These are phyloP conservation scores for Chironomus tepperi DNA, from an alignment of 1,140 invertebrate species.

Conservation along the genomic window DNA sequence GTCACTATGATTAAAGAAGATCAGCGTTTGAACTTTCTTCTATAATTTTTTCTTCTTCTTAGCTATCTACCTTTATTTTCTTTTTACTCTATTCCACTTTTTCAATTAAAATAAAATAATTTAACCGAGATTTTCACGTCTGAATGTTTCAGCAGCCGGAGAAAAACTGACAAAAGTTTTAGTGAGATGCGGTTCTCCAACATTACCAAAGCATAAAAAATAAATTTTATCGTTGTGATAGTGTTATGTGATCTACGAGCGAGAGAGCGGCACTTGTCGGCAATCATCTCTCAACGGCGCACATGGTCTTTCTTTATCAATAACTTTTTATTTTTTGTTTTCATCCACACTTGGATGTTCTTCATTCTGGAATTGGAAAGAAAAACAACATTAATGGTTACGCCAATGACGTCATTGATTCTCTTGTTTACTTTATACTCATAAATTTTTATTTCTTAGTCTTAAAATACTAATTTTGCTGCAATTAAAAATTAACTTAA, in stretches of 20 bases:
- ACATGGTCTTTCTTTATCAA: too few species aligned
- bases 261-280: not conserved
- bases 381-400: too few species aligned
- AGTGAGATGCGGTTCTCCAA: not conserved
- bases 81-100: slow-evolving; percentile 13
- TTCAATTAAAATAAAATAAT: not conserved
- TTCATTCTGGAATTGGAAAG: too few species aligned
- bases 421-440: too few species aligned
- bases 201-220: not conserved
- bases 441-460: too few species aligned
- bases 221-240: not conserved
- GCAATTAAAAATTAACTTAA: too few species aligned
- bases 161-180: slow-evolving; percentile 26
- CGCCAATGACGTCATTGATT: too few species aligned
- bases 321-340: too few species aligned
- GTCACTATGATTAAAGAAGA: slow-evolving; percentile 13
- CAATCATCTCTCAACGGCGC: too few species aligned
- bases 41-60: not conserved
- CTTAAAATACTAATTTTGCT: too few species aligned
- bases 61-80: not conserved
- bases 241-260: not conserved
- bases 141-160: slow-evolving; percentile 26
- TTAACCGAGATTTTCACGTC: slow-evolving; percentile 16
- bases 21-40: slow-evolving; percentile 18
- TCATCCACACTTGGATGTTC: too few species aligned